Percentiles rank a stretch among this genome's conserved stretches.
phyloP scores from a whole-genome alignment of 2,113 vertebrate species.

The Rhombomys opimus region DNA sequence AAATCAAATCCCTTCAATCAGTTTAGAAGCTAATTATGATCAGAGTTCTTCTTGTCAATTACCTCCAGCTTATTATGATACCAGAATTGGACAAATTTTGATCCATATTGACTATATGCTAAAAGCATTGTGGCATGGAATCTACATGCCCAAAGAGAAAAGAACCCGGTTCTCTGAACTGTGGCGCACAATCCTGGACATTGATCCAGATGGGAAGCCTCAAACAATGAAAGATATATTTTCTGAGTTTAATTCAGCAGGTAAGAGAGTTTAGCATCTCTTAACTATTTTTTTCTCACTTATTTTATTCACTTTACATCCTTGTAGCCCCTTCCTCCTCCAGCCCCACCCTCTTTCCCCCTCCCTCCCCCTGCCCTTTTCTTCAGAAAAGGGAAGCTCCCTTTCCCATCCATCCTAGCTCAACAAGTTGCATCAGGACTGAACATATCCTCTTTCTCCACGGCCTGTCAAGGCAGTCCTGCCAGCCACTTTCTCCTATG shows the following conservation, averaged over 20 bases:
- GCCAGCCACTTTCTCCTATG: too few relatives aligned
- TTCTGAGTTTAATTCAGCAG: conserved; percentile 85
- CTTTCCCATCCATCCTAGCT: too few relatives aligned
- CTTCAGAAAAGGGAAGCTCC: too few relatives aligned
- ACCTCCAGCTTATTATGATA: conserved; percentile 87
- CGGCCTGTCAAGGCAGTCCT: too few relatives aligned
- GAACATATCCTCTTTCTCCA: too few relatives aligned
- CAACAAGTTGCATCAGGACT: too few relatives aligned
- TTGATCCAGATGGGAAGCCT: conserved; percentile 83
- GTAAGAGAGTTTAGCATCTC: conserved; percentile 68
- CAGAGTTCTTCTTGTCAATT: conserved; percentile 86
- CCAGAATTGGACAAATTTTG: conserved; percentile 85
- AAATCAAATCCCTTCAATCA: conserved; percentile 87
- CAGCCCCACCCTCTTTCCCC: too few relatives aligned
- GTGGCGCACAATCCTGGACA: conserved; percentile 85
- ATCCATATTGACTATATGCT: conserved; percentile 85
- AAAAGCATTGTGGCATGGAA: conserved; percentile 89
- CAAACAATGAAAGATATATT: conserved; percentile 83
- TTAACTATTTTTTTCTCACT: background rate
- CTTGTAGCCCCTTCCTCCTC: too few relatives aligned
- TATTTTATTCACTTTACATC: too few relatives aligned
- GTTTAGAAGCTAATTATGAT: conserved; percentile 85
- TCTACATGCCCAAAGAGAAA: conserved; percentile 85
- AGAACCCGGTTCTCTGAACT: conserved; percentile 85
- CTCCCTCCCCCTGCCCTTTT: too few relatives aligned